Base-by-base conservation (phyloP, 1,140 invertebrate species). In the Arctopsyche grandis region DNA sequence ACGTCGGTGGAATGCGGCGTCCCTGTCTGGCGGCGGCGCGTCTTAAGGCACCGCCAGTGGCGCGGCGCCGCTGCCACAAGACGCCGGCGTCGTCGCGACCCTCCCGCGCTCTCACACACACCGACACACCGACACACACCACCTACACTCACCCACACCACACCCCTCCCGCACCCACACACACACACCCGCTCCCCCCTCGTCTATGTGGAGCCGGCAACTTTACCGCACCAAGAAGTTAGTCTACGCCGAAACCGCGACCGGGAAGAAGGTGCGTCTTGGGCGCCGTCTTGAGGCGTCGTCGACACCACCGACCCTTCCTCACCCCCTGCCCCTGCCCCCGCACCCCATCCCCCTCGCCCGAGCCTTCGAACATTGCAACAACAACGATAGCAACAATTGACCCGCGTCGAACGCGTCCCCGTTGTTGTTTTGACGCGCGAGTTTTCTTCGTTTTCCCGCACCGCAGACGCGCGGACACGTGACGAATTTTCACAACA, bases 241-340 rank as follows among this genome's bases (percentile, higher is more conserved):
- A 76, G 74, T 76, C 74, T 58, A 48, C 58, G 74, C 74, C 74
- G 46, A 63, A 76, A 63, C 74, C 58, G 74, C 56, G 63, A 66
- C 43, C 52, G 74, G 74, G 74, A 76, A 76, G 71, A 63, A 76
- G 74, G 74, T 76, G 74, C 74, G 74, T 76, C 74, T 76, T 76
- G 56, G 56, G 44, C 74, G 74, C 16, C 74, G 74, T 76, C 74
- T 76, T 63, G 74, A 19, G 26, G 21, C 56, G 24, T 14, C 12
- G 22, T 29, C 56, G 48, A 46, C 52, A 19, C 74, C 14, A 22
- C 26, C 74, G 73, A 46, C 24, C 3, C 56, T 5, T 14, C 52
- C 56, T 10, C 24, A 21, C 12, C 1, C 12, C 16, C n/a, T 22
- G 21, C 70, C 12, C 48, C 7, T 5, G 38, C 69, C 21, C 29